phyloP scores from a whole-genome alignment of 2,113 vertebrate species.

The Phainopepla nitens region DNA sequence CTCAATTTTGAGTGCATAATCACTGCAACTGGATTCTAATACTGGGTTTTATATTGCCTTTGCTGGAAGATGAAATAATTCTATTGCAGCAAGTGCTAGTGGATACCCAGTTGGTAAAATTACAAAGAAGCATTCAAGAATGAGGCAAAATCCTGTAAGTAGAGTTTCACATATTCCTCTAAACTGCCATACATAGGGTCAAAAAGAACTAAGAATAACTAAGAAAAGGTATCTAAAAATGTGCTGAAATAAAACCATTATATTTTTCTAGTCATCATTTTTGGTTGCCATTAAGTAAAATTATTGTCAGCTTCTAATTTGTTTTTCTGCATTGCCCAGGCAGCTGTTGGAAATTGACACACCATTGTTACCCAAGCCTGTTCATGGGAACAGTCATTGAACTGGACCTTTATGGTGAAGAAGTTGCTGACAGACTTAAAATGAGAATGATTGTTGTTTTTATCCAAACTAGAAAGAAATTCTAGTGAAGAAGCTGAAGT shows the following conservation, averaged over 20 bases:
- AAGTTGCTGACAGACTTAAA: background rate
- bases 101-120: background rate
- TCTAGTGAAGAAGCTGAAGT: background rate
- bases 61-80: background rate
- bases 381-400: constrained; percentile 4
- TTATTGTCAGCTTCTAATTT: background rate
- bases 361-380: constrained; percentile 5
- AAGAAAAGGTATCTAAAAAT: background rate
- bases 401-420: constrained; percentile 20
- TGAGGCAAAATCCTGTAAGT: background rate
- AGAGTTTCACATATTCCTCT: background rate
- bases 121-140: background rate
- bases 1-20: background rate
- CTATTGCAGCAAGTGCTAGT: background rate
- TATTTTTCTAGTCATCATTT: background rate
- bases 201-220: background rate
- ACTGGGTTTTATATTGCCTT: background rate
- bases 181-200: background rate
- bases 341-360: background rate
- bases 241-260: background rate
- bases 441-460: background rate
- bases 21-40: background rate
- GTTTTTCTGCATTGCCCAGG: background rate
- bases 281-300: background rate
- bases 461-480: background rate